These are phyloP conservation scores for Delphinus delphis DNA, from an alignment of 2,113 vertebrate species.

Conservation along the genomic window DNA sequence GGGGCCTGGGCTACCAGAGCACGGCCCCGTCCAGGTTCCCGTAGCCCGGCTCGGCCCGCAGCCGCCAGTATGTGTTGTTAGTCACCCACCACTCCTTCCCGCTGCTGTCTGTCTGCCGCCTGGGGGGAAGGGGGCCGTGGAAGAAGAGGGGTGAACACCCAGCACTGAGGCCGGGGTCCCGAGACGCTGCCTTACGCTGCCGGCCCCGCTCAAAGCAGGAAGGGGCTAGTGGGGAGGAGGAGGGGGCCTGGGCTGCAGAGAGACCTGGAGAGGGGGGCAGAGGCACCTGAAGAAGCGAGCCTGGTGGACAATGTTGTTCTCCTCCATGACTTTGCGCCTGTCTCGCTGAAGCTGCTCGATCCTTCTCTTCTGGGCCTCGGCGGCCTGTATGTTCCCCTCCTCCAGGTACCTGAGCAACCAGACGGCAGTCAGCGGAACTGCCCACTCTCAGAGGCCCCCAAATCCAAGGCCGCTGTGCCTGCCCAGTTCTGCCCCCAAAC, in stretches of 20 bases:
- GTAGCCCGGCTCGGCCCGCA: conserved; percentile 90
- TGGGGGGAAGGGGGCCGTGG: conserved; percentile 28
- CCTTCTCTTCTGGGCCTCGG: conserved; percentile 91
- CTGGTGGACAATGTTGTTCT: conserved; percentile 89
- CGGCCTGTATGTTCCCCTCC: conserved; percentile 89
- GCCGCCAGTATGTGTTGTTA: conserved; percentile 92
- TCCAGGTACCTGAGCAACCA: conserved; percentile 88
- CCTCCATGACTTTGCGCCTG: conserved; percentile 90
- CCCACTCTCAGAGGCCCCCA: neutral
- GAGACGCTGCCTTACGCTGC: neutral
- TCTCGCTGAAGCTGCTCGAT: conserved; percentile 94
- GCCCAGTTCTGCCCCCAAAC: neutral
- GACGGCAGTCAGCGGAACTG: rapidly evolving
- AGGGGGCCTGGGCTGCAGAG: neutral
- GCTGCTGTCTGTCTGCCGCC: conserved; percentile 84
- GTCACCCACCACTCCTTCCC: conserved; percentile 91
- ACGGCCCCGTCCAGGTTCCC: conserved; percentile 87
- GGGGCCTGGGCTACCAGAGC: conserved; percentile 87
- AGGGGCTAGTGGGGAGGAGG: neutral
- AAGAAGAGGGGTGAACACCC: rapidly evolving
- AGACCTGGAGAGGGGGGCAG: rapidly evolving
- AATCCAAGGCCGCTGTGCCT: neutral
- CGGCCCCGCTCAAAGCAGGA: neutral
- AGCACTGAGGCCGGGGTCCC: neutral
- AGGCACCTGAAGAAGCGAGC: conserved; percentile 92